These are phyloP conservation scores for Aspidiotus rigidus DNA, from an alignment of 2,888 invertebrate genomes.

Conservation along the genomic window DNA sequence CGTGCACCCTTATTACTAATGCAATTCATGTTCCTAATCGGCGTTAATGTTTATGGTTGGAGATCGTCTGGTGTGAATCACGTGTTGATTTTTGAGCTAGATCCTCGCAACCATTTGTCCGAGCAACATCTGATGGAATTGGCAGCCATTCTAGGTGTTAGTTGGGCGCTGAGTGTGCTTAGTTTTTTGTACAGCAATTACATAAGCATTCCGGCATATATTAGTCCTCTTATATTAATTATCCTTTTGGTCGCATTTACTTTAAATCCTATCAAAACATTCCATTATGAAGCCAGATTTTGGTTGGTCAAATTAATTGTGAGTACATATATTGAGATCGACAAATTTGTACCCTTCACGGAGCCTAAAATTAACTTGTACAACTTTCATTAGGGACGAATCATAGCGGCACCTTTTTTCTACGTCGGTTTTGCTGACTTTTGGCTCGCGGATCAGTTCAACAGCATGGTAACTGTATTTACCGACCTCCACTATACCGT, in stretches of 20 bases:
- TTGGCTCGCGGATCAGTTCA: slow-evolving; percentile 97
- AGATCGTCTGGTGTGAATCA: slow-evolving; percentile 95
- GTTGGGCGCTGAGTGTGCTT: slow-evolving; percentile 86
- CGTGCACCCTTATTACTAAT: slow-evolving; percentile 87
- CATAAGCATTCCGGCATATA: slow-evolving; percentile 81
- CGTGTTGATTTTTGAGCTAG: slow-evolving; percentile 92
- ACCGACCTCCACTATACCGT: slow-evolving; percentile 88
- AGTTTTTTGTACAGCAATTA: slow-evolving; percentile 56
- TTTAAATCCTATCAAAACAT: slow-evolving; percentile 83
- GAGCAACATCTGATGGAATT: slow-evolving; percentile 93
- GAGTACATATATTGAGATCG: slow-evolving; percentile 43
- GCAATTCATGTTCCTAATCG: slow-evolving; percentile 86
- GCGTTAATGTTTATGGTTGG: slow-evolving; percentile 96
- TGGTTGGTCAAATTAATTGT: slow-evolving; percentile 87
- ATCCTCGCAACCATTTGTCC: slow-evolving; percentile 85
- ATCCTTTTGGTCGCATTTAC: slow-evolving; percentile 74
- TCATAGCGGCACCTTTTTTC: slow-evolving; percentile 81
- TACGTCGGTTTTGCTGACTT: slow-evolving; percentile 95
- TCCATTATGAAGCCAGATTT: slow-evolving; percentile 85
- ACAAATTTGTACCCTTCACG: no score
- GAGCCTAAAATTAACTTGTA: no score
- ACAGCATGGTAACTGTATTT: slow-evolving; percentile 80
- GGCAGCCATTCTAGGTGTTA: slow-evolving; percentile 83
- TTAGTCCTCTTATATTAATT: slow-evolving; percentile 77
- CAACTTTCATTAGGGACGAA: slow-evolving; percentile 56